These are phyloP conservation scores for Ochropleura leucogaster DNA, from an alignment of 2,888 invertebrate genomes.

Conservation along the genomic window DNA sequence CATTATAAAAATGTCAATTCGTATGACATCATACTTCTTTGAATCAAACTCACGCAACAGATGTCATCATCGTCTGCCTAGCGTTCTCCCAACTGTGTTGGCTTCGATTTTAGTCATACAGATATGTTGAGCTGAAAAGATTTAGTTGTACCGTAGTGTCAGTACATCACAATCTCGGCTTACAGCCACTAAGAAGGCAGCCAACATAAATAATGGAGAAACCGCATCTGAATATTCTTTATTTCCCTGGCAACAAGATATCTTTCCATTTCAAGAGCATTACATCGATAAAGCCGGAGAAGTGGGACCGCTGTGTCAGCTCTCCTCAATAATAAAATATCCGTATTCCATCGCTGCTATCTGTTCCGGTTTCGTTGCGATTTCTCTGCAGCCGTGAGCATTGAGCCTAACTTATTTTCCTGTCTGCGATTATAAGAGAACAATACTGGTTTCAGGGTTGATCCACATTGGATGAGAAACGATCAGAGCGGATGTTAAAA, in stretches of 20 bases:
- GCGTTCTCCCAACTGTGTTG: no score
- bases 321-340: constrained; percentile 62
- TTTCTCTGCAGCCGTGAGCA: constrained; percentile 52
- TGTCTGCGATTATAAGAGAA: constrained; percentile 48
- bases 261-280: constrained; percentile 27
- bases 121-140: neutral
- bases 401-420: constrained; percentile 56
- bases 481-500: constrained; percentile 44
- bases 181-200: neutral
- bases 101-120: no score
- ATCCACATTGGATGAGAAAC: constrained; percentile 43
- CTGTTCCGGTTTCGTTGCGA: constrained; percentile 61
- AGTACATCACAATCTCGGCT: neutral
- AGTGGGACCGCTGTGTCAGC: constrained; percentile 33
- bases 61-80: no score
- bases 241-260: constrained; percentile 17
- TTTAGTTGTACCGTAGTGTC: neutral
- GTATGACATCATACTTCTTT: neutral
- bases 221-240: constrained; percentile 23
- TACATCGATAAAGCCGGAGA: constrained; percentile 36
- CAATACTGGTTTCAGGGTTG: constrained; percentile 60
- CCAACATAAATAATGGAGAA: constrained; percentile 12
- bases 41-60: neutral
- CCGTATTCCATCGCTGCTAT: constrained; percentile 35
- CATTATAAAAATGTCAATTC: neutral